Conservation (phyloP, 2,888 invertebrate species). For the Drosophila nigricruria region DNA sequence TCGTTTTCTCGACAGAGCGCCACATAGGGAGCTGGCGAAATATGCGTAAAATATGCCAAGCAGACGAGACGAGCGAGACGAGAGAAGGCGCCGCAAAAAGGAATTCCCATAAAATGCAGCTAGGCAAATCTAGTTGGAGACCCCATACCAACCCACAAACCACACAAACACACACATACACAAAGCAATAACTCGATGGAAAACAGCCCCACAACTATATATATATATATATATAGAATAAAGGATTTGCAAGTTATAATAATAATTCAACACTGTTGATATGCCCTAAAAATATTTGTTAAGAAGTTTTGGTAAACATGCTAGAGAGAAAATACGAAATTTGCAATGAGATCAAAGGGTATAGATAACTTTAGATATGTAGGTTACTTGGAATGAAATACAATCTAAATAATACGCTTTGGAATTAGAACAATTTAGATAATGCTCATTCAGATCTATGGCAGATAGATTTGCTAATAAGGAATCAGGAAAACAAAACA, state of each 20-base stretch:
- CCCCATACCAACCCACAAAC: not conserved
- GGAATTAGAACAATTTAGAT: not conserved
- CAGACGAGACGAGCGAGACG: constrained; percentile 21
- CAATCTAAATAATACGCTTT: not conserved
- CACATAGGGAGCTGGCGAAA: constrained; percentile 32
- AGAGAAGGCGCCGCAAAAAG: constrained; percentile 23
- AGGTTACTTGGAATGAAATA: too few relatives aligned
- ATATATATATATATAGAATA: constrained; percentile 3
- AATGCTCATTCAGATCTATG: too few relatives aligned
- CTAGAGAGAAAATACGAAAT: not conserved
- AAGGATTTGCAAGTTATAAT: constrained; percentile 10
- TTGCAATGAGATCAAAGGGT: not conserved
- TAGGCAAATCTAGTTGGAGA: constrained; percentile 61
- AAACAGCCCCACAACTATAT: constrained; percentile 12
- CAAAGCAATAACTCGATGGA: constrained; percentile 17
- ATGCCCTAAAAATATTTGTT: constrained; percentile 24
- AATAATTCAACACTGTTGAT: constrained; percentile 21
- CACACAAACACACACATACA: constrained; percentile 1
- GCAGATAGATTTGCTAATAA: too few relatives aligned
- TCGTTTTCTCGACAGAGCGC: constrained; percentile 17
- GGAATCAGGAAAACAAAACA: too few relatives aligned
- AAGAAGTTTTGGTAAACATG: not conserved
- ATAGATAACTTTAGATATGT: not conserved
- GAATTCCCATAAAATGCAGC: constrained; percentile 65
- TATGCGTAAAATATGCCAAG: constrained; percentile 70